A percentile compares a stretch with the other conserved stretches of the same genome.
Evolutionary conservation across 2,888 invertebrate genomes (phyloP).

Genomic region (Drosophila cognata): DNA sequence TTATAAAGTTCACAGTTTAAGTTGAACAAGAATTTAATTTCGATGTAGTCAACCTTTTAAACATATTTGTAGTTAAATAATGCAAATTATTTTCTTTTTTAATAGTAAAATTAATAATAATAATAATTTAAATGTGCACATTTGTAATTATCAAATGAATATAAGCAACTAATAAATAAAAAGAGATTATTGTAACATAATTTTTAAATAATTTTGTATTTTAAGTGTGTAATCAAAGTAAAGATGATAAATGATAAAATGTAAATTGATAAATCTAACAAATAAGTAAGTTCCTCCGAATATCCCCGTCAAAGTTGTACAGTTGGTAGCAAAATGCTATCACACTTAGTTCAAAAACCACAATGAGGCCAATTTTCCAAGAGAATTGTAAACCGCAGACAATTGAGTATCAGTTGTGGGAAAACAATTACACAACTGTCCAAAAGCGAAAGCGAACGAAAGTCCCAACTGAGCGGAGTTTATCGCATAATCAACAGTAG

Average conservation of each 20-base stretch:
- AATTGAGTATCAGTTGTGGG: slow-evolving; percentile 34
- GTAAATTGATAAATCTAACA: too few species aligned
- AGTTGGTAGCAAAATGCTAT: slow-evolving; percentile 7
- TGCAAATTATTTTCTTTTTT: too few species aligned
- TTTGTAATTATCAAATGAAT: too few species aligned
- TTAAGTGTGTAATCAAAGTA: not conserved
- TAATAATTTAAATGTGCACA: too few species aligned
- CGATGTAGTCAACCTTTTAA: not conserved
- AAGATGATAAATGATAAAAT: too few species aligned
- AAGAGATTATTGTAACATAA: too few species aligned
- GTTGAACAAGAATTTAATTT: not conserved
- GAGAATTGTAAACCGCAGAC: slow-evolving; percentile 12
- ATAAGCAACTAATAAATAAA: too few species aligned
- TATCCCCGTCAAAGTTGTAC: not conserved
- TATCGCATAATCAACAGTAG: slow-evolving; percentile 67
- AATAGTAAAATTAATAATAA: too few species aligned
- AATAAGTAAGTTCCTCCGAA: not conserved
- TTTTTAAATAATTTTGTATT: not conserved
- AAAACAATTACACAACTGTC: slow-evolving; percentile 72
- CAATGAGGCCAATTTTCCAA: slow-evolving; percentile 30
- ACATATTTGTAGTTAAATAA: not conserved
- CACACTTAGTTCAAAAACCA: not conserved
- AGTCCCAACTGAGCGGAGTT: slow-evolving; percentile 44
- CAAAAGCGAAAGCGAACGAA: slow-evolving; percentile 30
- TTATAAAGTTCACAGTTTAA: not conserved